Conservation (phyloP, 2,797 vertebrate genomes). For the Labroides dimidiatus region DNA sequence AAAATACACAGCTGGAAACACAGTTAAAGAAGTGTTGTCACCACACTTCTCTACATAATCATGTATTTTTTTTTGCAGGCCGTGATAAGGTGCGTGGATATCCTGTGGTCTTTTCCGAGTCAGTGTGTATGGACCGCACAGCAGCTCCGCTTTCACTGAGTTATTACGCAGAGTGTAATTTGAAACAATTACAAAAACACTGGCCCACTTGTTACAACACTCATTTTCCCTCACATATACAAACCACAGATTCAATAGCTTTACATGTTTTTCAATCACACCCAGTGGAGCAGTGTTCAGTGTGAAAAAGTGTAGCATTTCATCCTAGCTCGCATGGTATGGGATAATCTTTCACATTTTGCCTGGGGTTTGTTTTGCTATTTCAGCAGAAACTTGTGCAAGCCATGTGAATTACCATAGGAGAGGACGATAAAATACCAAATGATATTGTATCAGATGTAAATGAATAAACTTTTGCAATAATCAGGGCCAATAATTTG, state of each 20-base stretch:
- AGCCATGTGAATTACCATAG: slow-evolving; percentile 85
- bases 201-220: slow-evolving; percentile 86
- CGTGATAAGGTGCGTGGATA: slow-evolving; percentile 75
- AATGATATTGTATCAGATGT: slow-evolving; percentile 80
- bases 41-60: slow-evolving; percentile 69
- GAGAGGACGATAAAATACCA: slow-evolving; percentile 77
- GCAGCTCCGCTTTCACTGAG: slow-evolving; percentile 78
- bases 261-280: slow-evolving; percentile 88
- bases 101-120: slow-evolving; percentile 74
- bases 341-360: slow-evolving; percentile 88
- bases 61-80: slow-evolving; percentile 42
- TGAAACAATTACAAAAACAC: slow-evolving; percentile 88
- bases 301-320: slow-evolving; percentile 86
- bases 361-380: slow-evolving; percentile 88
- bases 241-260: slow-evolving; percentile 87
- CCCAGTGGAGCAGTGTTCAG: slow-evolving; percentile 86
- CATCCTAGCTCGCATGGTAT: slow-evolving; percentile 84
- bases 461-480: slow-evolving; percentile 83
- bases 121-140: slow-evolving; percentile 75
- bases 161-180: slow-evolving; percentile 84
- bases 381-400: slow-evolving; percentile 88
- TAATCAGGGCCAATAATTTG: slow-evolving; percentile 78
- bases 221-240: slow-evolving; percentile 84
- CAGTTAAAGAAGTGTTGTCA: slow-evolving; percentile 56
- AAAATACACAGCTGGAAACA: slow-evolving; percentile 70